These are phyloP conservation scores for Catharus bicknelli DNA, from an alignment of 2,113 vertebrate species.

Conservation along the genomic window DNA sequence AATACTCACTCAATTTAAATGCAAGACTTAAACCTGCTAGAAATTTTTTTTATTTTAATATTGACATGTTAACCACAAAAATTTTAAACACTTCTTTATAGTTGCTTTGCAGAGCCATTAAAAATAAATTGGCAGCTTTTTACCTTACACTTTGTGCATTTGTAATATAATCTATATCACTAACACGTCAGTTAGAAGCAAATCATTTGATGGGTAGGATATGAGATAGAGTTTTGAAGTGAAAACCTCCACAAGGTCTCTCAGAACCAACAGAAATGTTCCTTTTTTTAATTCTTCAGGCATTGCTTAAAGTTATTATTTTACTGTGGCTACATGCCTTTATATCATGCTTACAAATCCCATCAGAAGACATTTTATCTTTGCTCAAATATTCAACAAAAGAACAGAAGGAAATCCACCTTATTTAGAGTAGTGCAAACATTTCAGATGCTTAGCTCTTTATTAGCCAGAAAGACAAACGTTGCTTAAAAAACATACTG, in stretches of 20 bases:
- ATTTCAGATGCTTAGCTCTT: background rate
- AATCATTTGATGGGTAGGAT: fast-evolving
- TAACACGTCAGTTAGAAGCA: background rate
- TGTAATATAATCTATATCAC: background rate
- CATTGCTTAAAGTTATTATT: fast-evolving
- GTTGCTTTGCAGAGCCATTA: background rate
- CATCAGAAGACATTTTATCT: background rate
- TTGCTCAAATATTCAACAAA: background rate
- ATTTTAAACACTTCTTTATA: background rate
- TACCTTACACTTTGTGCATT: background rate
- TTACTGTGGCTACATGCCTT: background rate
- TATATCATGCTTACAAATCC: background rate
- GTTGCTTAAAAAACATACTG: background rate
- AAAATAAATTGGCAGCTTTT: background rate
- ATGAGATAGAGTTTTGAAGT: background rate
- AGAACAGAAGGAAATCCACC: background rate
- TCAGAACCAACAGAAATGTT: background rate
- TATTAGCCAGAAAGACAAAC: background rate
- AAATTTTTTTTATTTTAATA: background rate
- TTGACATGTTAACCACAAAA: background rate
- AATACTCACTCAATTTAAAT: background rate
- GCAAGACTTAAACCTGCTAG: background rate
- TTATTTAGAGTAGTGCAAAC: background rate
- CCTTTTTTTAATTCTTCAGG: background rate
- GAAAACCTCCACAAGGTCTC: background rate